These are phyloP conservation scores for Pheosia gnoma DNA, from an alignment of 2,888 invertebrate species.

Conservation along the genomic window DNA sequence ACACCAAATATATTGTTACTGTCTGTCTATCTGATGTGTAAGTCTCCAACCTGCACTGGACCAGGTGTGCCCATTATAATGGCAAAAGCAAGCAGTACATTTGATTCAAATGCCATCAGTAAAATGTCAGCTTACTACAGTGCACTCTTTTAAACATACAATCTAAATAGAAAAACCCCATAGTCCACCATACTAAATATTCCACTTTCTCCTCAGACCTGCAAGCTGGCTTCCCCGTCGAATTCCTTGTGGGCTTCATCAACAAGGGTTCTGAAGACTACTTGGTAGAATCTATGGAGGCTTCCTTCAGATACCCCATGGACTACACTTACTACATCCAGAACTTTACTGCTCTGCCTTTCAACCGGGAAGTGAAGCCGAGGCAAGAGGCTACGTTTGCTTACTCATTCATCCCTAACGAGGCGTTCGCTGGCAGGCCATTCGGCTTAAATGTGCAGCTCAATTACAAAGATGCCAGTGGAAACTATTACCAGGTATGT, in stretches of 20 bases:
- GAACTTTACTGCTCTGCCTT: constrained; percentile 97
- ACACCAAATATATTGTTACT: too few relatives aligned
- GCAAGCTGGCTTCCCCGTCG: constrained; percentile 95
- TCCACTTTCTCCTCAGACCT: constrained; percentile 85
- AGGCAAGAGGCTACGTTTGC: constrained; percentile 97
- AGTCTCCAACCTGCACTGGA: too few relatives aligned
- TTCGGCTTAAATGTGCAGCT: constrained; percentile 97
- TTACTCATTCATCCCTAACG: constrained; percentile 97
- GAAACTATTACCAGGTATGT: constrained; percentile 84
- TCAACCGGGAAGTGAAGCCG: constrained; percentile 94
- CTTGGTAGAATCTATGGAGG: constrained; percentile 95
- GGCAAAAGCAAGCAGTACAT: too few relatives aligned
- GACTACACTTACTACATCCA: constrained; percentile 99
- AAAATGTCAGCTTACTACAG: too few relatives aligned
- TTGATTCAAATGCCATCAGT: too few relatives aligned
- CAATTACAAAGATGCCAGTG: constrained; percentile 92
- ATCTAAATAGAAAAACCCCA: too few relatives aligned
- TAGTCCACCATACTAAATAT: too few relatives aligned
- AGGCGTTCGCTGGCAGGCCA: constrained; percentile 98
- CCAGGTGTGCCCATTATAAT: too few relatives aligned
- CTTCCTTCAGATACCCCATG: constrained; percentile 99
- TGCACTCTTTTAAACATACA: too few relatives aligned
- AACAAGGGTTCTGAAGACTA: constrained; percentile 97
- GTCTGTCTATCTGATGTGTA: too few relatives aligned
- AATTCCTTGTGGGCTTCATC: constrained; percentile 97